Evolutionary conservation across 2,888 invertebrate species (phyloP), one percentile per base, ranked within the genome.

Genomic region (Microctonus hyperodae): DNA sequence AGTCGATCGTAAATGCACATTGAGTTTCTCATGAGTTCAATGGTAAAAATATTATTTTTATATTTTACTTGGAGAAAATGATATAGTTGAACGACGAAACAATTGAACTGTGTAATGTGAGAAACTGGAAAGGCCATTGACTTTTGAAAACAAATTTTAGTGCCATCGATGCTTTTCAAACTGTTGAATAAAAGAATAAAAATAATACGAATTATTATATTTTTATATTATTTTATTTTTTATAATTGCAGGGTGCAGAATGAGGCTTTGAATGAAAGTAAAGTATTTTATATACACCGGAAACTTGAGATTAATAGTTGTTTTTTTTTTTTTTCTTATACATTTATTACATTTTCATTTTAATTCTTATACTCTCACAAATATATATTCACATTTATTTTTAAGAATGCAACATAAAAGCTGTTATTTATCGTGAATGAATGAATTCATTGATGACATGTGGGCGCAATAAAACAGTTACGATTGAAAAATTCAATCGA

Each of bases 401-500:
- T 22, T 16, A 16, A 1, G 10, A 20, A 23, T 31, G 6, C 28
- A 16, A 10, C 20, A 16, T 6, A n/a, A 2, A n/a, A 55, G 5
- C 31, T 55, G 55, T 9, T 16, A 20, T 16, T 55, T 10, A 55
- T 53, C 53, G n/a, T 59, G 44, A 59, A 59, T 59, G 59, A 33
- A 48, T 59, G 25, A 44, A 44, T 44, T 59, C 57, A 57, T 37
- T 22, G 57, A 9, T 13, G 23, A 23, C 35, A 13, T 57, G 57
- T 57, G 57, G 57, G 37, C 37, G 23, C 13, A 37, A 6, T 25
- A n/a, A 51, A 51, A 51, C 51, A 25, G 51, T 51, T 10, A 6
- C 51, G 51, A 51, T 44, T 44, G 51, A 51, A 51, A 51, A 51
- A 25, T 51, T 25, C 25, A 51, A 51, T 51, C 51, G 23, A 50